Conservation (phyloP, 2,797 vertebrate species). For the Typhlichthys eigenmanni region DNA sequence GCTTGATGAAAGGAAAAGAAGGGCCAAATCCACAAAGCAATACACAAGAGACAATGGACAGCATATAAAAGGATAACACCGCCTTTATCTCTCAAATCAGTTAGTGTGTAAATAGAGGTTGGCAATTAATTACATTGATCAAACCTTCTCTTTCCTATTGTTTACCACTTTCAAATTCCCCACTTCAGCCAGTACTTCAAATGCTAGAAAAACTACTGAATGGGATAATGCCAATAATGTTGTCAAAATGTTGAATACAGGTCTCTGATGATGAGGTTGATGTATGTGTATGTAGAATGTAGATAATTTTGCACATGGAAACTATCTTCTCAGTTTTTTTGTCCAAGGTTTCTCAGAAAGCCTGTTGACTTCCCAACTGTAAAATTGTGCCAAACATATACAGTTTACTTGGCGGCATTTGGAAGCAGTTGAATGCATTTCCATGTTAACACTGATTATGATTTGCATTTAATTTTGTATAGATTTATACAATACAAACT, state of each 20-base stretch:
- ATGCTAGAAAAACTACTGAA: neutral
- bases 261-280: too few species aligned
- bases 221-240: neutral
- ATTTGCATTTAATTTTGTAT: too few species aligned
- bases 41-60: slow-evolving; percentile 17
- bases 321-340: neutral
- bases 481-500: too few species aligned
- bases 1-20: slow-evolving; percentile 46
- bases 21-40: slow-evolving; percentile 40
- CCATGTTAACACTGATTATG: too few species aligned
- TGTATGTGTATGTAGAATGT: too few species aligned
- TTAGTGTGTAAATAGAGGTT: slow-evolving; percentile 11
- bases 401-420: neutral
- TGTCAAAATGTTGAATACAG: too few species aligned
- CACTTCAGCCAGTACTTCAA: too few species aligned
- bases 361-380: slow-evolving; percentile 7
- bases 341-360: slow-evolving; percentile 2
- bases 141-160: slow-evolving; percentile 4
- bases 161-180: too few species aligned
- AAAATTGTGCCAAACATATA: slow-evolving; percentile 5
- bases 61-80: slow-evolving; percentile 36
- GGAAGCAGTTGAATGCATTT: slow-evolving; percentile 1
- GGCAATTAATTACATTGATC: slow-evolving; percentile 28
- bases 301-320: slow-evolving; percentile 17
- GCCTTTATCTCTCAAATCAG: slow-evolving; percentile 34